Base-by-base conservation (phyloP, 2,113 vertebrate species). In the Lates calcarifer region DNA sequence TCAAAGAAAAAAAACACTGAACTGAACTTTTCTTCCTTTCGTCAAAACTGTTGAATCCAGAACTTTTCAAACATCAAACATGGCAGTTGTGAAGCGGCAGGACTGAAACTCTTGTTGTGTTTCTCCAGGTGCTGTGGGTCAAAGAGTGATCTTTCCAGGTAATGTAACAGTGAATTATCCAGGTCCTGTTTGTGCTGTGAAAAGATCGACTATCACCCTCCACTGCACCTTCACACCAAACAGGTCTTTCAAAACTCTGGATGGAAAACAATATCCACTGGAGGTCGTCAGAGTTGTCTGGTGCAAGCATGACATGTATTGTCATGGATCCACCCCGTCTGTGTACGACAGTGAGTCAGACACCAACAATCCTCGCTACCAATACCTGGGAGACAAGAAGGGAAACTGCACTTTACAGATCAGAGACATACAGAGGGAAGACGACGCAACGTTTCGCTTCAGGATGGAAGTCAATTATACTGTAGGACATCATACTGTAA, bases 331-430 rank as follows among this genome's bases (percentile, higher is more conserved):
- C 2, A 5, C 0, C 1, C 79, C 65, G 0, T 69, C 79, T 49
- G 86, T 90, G 57, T 89, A 41, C 11, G 80, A 90, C 79, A 91
- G 82, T 2, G 0, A 13, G 0, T 11, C 3, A 17, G 0, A 0
- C 0, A 10, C 0, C 1, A 29, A 0, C 11, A 0, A 20, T 41
- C 1, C 31, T 55, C 79, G 61, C 2, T 86, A 77, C 60, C 14
- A 4, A 18, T 91, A 90, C 68, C 77, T 89, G 70, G 90, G 88
- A 74, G 86, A 90, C 80, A 13, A 0, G 64, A 3, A 18, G 47
- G 20, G 31, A 70, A 77, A 79, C 77, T 90, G 88, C 45, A 77
- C 84, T 0, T 57, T 91, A 53, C 84, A 74, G 84, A 88, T 90
- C 86, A n/a, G 2, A 41, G 2, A 65, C 1, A 0, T 85, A 3